A percentile compares a stretch with the other conserved stretches of the same genome.
phyloP scores from a whole-genome alignment of 2,797 vertebrate species.

The Poecilia velifera region DNA sequence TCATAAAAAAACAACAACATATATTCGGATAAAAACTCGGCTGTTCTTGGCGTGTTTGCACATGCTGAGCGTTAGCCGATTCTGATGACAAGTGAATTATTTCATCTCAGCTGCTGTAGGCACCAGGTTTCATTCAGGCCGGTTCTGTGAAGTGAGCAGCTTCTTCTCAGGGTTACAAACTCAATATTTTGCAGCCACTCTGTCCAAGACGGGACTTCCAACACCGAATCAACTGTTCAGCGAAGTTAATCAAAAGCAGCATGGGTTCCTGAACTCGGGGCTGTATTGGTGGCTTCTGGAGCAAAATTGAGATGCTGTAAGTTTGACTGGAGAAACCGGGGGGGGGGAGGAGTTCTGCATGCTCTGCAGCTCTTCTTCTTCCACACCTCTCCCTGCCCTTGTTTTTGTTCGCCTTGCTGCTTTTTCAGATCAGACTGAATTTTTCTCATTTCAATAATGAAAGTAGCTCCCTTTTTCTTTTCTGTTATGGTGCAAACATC shows the following conservation, averaged over 20 bases:
- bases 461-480: constrained; percentile 12
- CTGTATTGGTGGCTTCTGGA: constrained; percentile 17
- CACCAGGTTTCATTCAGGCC: constrained; percentile 4
- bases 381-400: constrained; percentile 5
- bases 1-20: background rate
- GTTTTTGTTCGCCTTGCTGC: constrained; percentile 13
- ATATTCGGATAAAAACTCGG: background rate
- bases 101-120: background rate
- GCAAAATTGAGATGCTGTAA: constrained; percentile 35
- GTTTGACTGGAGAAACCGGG: constrained; percentile 3
- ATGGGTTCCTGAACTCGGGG: constrained; percentile 13
- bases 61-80: background rate
- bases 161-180: background rate
- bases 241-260: constrained; percentile 6
- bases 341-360: background rate
- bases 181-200: constrained; percentile 12
- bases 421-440: constrained; percentile 20
- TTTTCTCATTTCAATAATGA: constrained; percentile 12
- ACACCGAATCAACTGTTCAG: background rate
- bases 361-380: constrained; percentile 28
- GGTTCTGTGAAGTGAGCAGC: background rate
- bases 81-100: background rate
- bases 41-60: background rate
- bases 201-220: background rate
- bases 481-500: constrained; percentile 17